Evolutionary conservation across 2,113 vertebrate genomes (phyloP), one percentile per base, ranked within the genome.

Genomic region (Rhynchomys soricoides): DNA sequence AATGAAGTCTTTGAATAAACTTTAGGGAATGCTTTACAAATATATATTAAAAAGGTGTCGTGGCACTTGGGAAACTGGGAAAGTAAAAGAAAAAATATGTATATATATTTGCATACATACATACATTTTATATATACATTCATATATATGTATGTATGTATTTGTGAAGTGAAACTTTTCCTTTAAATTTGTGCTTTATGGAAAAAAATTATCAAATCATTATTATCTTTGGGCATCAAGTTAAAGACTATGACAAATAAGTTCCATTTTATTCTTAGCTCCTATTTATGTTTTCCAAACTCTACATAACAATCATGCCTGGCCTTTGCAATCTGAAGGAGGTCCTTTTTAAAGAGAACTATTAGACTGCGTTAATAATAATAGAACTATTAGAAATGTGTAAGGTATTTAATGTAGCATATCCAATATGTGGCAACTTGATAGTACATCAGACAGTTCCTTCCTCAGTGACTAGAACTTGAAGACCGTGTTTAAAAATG

Each of bases 81-180:
- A 66, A 66, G 40, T 10, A 86, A 66, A 21, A 50, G 12, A 15
- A 17, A 66, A 66, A 12, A 31, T 59, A 31, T 66, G 3, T 31
- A 66, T 66, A 66, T 66, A 66, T 31, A 12, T 31, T 64, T 64
- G 62, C 68, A 70, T 37, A 37, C 15, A 19, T 19, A 21, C 4
- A 70, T 16, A 37, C 34, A 68, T 70, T 68, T 70, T 70, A 24
- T 4, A 34, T 4, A 50, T 34, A n/a, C 4, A 68, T 4, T 4
- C 5, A 13, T 15, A 3, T 31, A 34, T n/a, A 48, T 34, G 10
- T 6, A 17, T 31, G 37, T 13, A 88, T 90, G 71, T 89, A 89
- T 74, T 75, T 95, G 22, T 85, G 45, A 92, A 95, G 70, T 7
- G 90, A 96, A 94, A 94, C 45, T 5, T 90, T 95, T 93, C 43